Evolutionary conservation across 64 coral and sea anemone species (phyloP), one percentile per base, ranked within the genome.

Genomic region (Anthopleura sola): DNA sequence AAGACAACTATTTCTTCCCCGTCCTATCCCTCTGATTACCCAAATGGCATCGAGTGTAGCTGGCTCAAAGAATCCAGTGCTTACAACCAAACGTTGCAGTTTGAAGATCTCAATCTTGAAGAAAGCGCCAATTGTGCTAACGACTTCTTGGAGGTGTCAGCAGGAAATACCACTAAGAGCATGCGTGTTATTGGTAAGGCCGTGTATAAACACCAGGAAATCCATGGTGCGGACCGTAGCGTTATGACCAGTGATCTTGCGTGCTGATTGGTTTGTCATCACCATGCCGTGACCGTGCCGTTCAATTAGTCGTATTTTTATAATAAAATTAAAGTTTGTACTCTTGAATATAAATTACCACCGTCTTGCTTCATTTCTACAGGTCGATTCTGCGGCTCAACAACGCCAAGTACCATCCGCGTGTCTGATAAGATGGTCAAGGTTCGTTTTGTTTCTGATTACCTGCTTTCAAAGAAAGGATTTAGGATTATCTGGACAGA

Each of bases 381-480:
- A 79, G 76, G 38, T 44, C 37, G 38, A 10, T 79, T 24, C 38
- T 79, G 76, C 47, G 76, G 76, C 38, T 79, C 76, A 20, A 47
- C 36, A 37, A 23, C 24, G 26, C 76, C 76, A 4, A 6, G 14
- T 10, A n/a, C 37, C 37, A 79, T 79, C 17, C 4, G 5, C 18
- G 21, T 48, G 76, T 6, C 76, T 24, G 38, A 79, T 12, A 48
- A 79, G 76, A n/a, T 44, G 6, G 37, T 79, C 19, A 38, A n/a
- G 19, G 76, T 79, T 46, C 76, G 76, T 6, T 79, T 79, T 44
- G 34, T 79, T 14, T 21, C 37, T 23, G 76, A 79, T 46, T 37
- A 37, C 76, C 39, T 79, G 19, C 38, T 79, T 23, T 44, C 76
- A 17, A 48, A 37, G 76, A 79, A 79, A 48, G 76, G 76, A 79